phyloP scores from a whole-genome alignment of 2,888 invertebrate genomes.

The Coecobrya sp. region DNA sequence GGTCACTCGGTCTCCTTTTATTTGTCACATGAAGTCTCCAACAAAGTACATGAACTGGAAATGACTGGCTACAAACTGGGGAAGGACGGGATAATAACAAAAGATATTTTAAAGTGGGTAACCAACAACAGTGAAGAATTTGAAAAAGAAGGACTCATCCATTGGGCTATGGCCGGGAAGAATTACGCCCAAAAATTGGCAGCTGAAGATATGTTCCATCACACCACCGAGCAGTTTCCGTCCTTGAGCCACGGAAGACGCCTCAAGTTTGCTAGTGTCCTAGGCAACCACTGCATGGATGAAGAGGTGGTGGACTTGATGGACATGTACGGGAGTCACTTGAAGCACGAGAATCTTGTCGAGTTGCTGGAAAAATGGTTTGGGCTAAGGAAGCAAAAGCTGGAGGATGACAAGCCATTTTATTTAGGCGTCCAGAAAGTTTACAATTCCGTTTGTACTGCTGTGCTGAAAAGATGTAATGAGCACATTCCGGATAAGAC shows the following conservation, averaged over 20 bases:
- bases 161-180: constrained; percentile 81
- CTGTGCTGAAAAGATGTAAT: background rate
- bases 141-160: constrained; percentile 80
- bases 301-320: constrained; percentile 5
- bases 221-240: background rate
- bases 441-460: background rate
- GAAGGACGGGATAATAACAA: constrained; percentile 3
- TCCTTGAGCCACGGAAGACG: background rate
- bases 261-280: constrained; percentile 55
- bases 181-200: constrained; percentile 78
- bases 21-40: constrained; percentile 75
- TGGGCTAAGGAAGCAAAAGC: background rate
- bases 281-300: constrained; percentile 24
- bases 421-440: background rate
- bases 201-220: constrained; percentile 70
- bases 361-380: constrained; percentile 36
- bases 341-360: background rate
- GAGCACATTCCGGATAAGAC: constrained; percentile 28
- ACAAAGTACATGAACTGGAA: constrained; percentile 41
- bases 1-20: constrained; percentile 73
- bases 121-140: constrained; percentile 72
- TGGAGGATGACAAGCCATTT: background rate
- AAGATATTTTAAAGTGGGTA: constrained; percentile 81
- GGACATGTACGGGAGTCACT: constrained; percentile 67
- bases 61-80: background rate